A percentile compares a stretch with the other conserved stretches of the same genome.
Conservation (phyloP, 2,888 invertebrate species). For the Seladonia tumulorum region DNA sequence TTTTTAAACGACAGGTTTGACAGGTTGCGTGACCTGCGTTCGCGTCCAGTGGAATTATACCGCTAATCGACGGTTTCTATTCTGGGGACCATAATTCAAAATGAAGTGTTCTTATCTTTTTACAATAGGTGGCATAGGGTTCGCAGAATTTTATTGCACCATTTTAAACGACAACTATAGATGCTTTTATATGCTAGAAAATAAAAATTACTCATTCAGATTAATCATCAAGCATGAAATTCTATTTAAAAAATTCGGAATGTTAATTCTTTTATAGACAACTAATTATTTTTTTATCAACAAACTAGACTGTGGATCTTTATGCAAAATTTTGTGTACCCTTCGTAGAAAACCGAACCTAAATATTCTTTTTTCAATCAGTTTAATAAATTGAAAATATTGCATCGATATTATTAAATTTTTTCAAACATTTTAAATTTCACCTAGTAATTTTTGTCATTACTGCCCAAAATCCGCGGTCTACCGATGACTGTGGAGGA, state of each 20-base stretch:
- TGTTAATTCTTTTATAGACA: neutral
- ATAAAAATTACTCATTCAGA: neutral
- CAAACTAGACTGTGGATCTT: too few relatives aligned
- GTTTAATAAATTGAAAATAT: too few relatives aligned
- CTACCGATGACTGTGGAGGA: too few relatives aligned
- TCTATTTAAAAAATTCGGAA: neutral
- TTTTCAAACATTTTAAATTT: too few relatives aligned
- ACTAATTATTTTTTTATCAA: too few relatives aligned
- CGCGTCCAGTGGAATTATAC: neutral
- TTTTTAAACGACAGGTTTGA: slow-evolving; percentile 12
- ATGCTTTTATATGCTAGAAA: neutral
- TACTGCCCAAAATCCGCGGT: too few relatives aligned
- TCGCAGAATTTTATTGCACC: neutral
- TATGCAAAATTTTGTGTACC: too few relatives aligned
- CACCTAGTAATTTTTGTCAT: too few relatives aligned
- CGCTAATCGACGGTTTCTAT: neutral
- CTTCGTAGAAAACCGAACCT: too few relatives aligned
- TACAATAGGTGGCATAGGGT: neutral
- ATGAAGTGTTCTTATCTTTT: neutral
- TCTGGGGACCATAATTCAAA: neutral
- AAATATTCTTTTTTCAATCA: too few relatives aligned
- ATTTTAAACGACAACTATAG: neutral
- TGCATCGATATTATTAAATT: too few relatives aligned
- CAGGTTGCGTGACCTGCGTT: neutral
- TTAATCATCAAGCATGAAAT: neutral